phyloP scores from a whole-genome alignment of 2,888 invertebrate species.

The Scrobipalpa atriplicella region DNA sequence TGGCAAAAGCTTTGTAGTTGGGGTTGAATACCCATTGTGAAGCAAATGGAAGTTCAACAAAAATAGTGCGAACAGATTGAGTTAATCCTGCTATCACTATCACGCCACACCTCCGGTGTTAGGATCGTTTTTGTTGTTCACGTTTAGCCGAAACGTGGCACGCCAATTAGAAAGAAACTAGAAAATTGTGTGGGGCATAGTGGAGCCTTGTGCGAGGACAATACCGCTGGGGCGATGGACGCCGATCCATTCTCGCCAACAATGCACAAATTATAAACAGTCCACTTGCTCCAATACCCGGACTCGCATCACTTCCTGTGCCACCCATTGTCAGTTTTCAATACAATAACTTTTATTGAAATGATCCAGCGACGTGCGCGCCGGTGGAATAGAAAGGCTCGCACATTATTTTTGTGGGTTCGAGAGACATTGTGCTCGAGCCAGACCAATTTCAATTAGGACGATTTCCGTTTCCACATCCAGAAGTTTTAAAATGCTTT shows the following conservation, averaged over 20 bases:
- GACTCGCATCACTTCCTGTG: conserved; percentile 78
- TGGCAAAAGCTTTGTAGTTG: conserved; percentile 11
- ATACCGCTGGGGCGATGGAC: conserved; percentile 58
- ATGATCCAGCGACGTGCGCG: conserved; percentile 72
- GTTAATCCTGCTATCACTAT: conserved; percentile 38
- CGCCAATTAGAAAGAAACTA: conserved; percentile 71
- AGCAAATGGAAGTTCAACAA: conserved; percentile 25
- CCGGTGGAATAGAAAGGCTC: conserved; percentile 53
- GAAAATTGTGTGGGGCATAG: conserved; percentile 31
- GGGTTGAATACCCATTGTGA: conserved; percentile 18
- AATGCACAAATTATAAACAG: conserved; percentile 82
- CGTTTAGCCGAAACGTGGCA: conserved; percentile 54
- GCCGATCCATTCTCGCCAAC: conserved; percentile 71
- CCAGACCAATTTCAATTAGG: conserved; percentile 69
- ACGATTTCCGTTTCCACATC: conserved; percentile 72
- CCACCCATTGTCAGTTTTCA: conserved; percentile 75
- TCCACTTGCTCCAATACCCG: conserved; percentile 78
- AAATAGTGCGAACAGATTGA: conserved; percentile 27
- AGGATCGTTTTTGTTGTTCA: conserved; percentile 38
- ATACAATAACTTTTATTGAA: conserved; percentile 82
- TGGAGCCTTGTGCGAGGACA: conserved; percentile 48
- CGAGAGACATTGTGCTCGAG: conserved; percentile 68
- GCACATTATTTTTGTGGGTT: conserved; percentile 71
- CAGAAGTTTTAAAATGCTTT: conserved; percentile 62
- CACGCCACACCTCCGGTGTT: conserved; percentile 30